A percentile compares a stretch with the other conserved stretches of the same genome.
Evolutionary conservation across 2,888 invertebrate species (phyloP).

Genomic region (Nomada goodeniana): DNA sequence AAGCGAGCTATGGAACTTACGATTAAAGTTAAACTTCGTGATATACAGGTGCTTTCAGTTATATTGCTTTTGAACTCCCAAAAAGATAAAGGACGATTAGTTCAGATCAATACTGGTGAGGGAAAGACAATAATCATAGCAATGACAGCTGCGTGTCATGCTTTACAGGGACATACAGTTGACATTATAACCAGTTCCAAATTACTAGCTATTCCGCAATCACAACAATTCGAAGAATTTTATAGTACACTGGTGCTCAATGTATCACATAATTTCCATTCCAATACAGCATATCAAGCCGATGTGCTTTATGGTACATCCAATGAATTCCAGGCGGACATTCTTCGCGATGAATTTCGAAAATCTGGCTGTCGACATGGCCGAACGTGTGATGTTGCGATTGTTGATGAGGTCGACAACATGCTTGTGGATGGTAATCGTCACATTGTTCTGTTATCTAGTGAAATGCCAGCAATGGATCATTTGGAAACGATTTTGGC

Average conservation of each 20-base stretch:
- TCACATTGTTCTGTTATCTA: not conserved
- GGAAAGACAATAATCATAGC: slow-evolving; percentile 79
- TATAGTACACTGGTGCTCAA: slow-evolving; percentile 5
- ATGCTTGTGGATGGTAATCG: not conserved
- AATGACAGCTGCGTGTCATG: slow-evolving; percentile 73
- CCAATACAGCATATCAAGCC: not conserved
- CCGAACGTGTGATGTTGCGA: not conserved
- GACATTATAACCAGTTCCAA: slow-evolving; percentile 78
- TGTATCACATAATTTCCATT: not conserved
- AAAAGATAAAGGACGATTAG: slow-evolving; percentile 61
- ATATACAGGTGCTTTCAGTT: slow-evolving; percentile 69
- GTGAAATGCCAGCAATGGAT: not conserved
- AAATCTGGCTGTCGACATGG: not conserved
- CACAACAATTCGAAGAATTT: slow-evolving; percentile 58
- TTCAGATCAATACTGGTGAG: slow-evolving; percentile 81
- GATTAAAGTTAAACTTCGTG: slow-evolving; percentile 57
- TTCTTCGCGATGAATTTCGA: slow-evolving; percentile 5
- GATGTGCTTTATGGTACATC: slow-evolving; percentile 2
- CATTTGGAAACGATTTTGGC: slow-evolving; percentile 9
- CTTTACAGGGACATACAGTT: slow-evolving; percentile 68
- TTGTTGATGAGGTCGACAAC: slow-evolving; percentile 9
- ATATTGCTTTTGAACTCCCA: slow-evolving; percentile 57
- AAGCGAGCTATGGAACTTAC: slow-evolving; percentile 52
- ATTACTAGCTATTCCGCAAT: slow-evolving; percentile 76
- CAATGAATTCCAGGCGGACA: not conserved